Conservation (phyloP, 2,888 invertebrate species). For the Lymantria monacha region DNA sequence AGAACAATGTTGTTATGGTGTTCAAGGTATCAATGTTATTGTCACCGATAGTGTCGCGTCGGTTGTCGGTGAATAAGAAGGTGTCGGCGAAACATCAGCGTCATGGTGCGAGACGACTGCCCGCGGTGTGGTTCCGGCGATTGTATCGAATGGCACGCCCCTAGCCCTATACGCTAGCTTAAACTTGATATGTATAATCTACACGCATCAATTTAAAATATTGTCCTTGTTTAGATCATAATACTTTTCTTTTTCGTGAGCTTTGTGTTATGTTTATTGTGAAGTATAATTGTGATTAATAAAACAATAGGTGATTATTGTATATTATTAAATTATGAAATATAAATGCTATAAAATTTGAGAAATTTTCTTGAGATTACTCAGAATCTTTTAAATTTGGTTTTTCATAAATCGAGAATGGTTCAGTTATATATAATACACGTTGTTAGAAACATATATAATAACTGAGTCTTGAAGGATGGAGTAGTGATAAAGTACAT, state of each 20-base stretch:
- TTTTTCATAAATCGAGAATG: too few relatives aligned
- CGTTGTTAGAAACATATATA: too few relatives aligned
- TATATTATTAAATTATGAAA: too few relatives aligned
- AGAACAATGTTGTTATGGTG: conserved; percentile 58
- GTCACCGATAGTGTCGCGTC: conserved; percentile 28
- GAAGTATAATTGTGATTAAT: too few relatives aligned
- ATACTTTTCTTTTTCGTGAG: conserved; percentile 2
- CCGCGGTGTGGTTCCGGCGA: conserved; percentile 70
- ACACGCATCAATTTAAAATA: conserved; percentile 26
- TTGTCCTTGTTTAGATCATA: conserved; percentile 23
- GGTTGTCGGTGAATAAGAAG: conserved; percentile 11
- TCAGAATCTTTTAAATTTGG: too few relatives aligned
- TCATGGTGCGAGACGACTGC: conserved; percentile 39
- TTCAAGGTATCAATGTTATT: conserved; percentile 37
- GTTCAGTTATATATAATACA: too few relatives aligned
- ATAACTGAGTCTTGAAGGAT: too few relatives aligned
- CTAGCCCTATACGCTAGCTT: conserved; percentile 33
- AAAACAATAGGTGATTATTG: too few relatives aligned
- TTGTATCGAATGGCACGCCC: conserved; percentile 59
- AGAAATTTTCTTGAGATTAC: too few relatives aligned
- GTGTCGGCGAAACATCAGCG: conserved; percentile 31
- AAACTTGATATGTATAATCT: conserved; percentile 41
- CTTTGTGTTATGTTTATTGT: background rate
- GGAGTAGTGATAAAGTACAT: too few relatives aligned
- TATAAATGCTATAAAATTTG: too few relatives aligned